Percentiles rank a stretch among this genome's conserved stretches.
These are phyloP conservation scores for Drosophila recens DNA, from an alignment of 2,888 invertebrate genomes.

Conservation along the genomic window DNA sequence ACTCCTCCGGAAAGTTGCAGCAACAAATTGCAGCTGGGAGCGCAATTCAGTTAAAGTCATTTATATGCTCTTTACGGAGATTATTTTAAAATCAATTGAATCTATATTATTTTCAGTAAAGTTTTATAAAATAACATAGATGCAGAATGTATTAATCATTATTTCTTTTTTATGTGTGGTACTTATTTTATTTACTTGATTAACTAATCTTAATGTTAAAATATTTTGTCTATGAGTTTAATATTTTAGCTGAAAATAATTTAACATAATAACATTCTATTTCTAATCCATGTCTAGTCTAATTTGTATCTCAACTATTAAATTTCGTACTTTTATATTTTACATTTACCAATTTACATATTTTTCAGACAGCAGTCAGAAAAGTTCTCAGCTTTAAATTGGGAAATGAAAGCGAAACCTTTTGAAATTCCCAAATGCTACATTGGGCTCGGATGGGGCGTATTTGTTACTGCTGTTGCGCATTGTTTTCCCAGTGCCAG, in stretches of 20 bases:
- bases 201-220: no score
- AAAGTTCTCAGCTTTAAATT: slow-evolving; percentile 46
- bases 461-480: slow-evolving; percentile 29
- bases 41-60: slow-evolving; percentile 41
- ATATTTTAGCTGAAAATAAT: no score
- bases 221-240: no score
- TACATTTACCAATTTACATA: not conserved
- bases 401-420: slow-evolving; percentile 70
- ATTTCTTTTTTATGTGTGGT: no score
- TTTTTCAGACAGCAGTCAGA: slow-evolving; percentile 6
- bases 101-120: not conserved
- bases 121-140: not conserved
- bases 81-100: not conserved
- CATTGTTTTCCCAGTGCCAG: slow-evolving; percentile 55
- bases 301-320: not conserved
- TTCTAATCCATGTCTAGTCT: not conserved
- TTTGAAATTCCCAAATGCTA: slow-evolving; percentile 73
- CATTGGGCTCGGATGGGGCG: slow-evolving; percentile 49
- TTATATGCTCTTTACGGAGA: not conserved
- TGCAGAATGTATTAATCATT: not conserved
- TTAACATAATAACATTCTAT: not conserved
- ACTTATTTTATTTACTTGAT: no score
- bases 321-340: not conserved
- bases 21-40: slow-evolving; percentile 35
- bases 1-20: slow-evolving; percentile 24